Conservation (phyloP, 2,888 invertebrate genomes). For the Plebejus argus region DNA sequence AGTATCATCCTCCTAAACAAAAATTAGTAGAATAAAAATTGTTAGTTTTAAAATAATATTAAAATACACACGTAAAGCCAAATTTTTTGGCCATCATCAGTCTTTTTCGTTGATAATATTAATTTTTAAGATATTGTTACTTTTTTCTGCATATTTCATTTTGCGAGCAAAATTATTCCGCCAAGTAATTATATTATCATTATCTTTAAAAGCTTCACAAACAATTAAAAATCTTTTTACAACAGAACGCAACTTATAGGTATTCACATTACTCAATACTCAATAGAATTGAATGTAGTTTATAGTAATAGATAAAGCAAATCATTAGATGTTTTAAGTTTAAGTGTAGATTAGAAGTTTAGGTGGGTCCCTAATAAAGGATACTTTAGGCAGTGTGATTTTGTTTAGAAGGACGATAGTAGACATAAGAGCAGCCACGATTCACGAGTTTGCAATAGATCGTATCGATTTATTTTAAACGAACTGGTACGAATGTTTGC, state of each 20-base stretch:
- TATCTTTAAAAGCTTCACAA: neutral
- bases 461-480: neutral
- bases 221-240: neutral
- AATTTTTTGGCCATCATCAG: neutral
- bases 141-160: neutral
- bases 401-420: neutral
- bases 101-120: neutral
- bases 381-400: neutral
- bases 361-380: neutral
- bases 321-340: too few relatives aligned
- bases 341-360: neutral
- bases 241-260: neutral
- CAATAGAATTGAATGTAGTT: neutral
- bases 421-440: neutral
- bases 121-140: neutral
- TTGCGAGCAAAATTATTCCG: neutral
- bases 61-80: neutral
- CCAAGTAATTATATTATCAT: neutral
- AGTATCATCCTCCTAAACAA: neutral
- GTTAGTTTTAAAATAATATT: neutral
- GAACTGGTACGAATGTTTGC: neutral
- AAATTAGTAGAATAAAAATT: neutral
- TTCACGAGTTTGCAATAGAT: neutral
- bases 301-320: too few relatives aligned
- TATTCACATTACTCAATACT: neutral